Conservation (phyloP, 2,113 vertebrate genomes). For the Chaenocephalus aceratus region DNA sequence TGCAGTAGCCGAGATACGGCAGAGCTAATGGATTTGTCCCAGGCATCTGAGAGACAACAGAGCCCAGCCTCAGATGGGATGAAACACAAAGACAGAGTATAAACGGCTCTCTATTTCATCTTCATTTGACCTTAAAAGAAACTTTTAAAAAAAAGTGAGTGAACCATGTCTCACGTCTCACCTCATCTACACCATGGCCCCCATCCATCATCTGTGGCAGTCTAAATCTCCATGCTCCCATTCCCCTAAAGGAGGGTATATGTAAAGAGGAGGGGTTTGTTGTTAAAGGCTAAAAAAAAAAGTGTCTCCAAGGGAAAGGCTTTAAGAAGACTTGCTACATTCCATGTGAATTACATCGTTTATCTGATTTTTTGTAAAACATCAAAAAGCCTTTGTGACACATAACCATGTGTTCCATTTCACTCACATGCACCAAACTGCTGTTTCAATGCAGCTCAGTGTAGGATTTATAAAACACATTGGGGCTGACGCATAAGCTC, state of each 20-base stretch:
- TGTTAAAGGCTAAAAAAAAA: conserved; percentile 44
- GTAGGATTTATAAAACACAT: conserved; percentile 47
- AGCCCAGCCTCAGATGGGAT: conserved; percentile 61
- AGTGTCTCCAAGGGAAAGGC: neutral
- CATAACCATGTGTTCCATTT: conserved; percentile 47
- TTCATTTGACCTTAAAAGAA: conserved; percentile 79
- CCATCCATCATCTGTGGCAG: conserved; percentile 81
- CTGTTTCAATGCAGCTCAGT: conserved; percentile 35
- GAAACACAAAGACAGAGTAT: conserved; percentile 70
- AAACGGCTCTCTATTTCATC: conserved; percentile 75
- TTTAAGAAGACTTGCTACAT: conserved; percentile 39
- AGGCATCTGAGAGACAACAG: conserved; percentile 70
- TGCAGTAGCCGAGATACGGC: conserved; percentile 73
- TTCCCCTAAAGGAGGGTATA: conserved; percentile 49
- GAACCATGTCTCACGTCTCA: conserved; percentile 78
- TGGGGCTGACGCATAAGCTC: neutral
- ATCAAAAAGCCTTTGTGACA: conserved; percentile 40
- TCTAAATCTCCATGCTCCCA: conserved; percentile 69
- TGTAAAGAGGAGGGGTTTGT: conserved; percentile 61
- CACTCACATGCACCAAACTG: conserved; percentile 19
- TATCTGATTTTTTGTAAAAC: conserved; percentile 48
- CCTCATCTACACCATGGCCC: conserved; percentile 74
- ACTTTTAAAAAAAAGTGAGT: conserved; percentile 65
- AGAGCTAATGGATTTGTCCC: conserved; percentile 81
- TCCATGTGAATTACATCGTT: conserved; percentile 53